Evolutionary conservation across 2,113 vertebrate genomes (phyloP), one percentile per base, ranked within the genome.

Genomic region (Mormoops blainvillei): DNA sequence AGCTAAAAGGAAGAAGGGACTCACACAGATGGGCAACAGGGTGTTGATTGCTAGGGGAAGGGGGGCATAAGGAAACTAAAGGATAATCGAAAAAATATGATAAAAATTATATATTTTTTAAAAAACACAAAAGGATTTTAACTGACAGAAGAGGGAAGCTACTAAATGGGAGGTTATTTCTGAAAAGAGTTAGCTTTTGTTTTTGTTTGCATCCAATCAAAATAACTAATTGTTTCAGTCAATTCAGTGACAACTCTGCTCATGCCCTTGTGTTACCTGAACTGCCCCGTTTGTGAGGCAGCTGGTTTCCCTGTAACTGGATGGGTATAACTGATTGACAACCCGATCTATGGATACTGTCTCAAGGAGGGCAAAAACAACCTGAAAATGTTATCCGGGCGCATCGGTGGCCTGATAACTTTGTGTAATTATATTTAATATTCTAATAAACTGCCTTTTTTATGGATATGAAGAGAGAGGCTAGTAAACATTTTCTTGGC

Each of bases 371-470:
- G 26, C 50, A 91, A 58, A 97, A 96, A 52, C 20, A 71, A 65
- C 54, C 56, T 58, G 43, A 73, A 94, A 89, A 93, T 95, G 63
- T 94, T 81, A 82, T 54, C 68, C 38, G 85, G 81, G 54, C 80
- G n/a, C 24, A 83, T 33, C n/a, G 43, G 43, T 73, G 73, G 41
- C 45, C 56, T 93, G 45, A 89, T 94, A 94, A 36, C 31, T 85
- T 95, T 88, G 28, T 87, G 43, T 85, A 86, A 89, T 94, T 88
- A 82, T 65, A 68, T 85, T 95, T 91, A 82, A 85, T 86, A 89
- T 50, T 94, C 22, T 45, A 77, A 94, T 74, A 82, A 68, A 77
- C 52, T 87, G 3, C 15, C 19, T 71, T 63, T 95, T 80, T 92
- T 68, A 74, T 96, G 74, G 9, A 48, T 83, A 58, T 74, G 33